A percentile compares a stretch with the other conserved stretches of the same genome.
Evolutionary conservation across 2,888 invertebrate species (phyloP).

Genomic region (Auanema freiburgensis): DNA sequence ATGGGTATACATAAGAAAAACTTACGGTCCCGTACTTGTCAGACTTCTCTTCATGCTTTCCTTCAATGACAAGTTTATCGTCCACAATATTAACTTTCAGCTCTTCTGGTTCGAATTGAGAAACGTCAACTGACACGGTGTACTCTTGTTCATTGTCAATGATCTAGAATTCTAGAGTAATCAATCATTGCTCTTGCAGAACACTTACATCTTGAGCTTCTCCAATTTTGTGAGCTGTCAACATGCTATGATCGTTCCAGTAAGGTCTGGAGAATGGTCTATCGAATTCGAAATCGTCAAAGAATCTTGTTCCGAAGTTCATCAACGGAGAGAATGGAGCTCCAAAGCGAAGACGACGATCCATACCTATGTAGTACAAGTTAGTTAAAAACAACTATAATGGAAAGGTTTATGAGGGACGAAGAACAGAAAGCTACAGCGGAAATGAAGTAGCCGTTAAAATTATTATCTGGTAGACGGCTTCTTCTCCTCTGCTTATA

Average conservation of each 20-base stretch:
- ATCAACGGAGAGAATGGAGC: constrained; percentile 40
- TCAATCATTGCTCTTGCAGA: neutral
- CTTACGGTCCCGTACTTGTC: constrained; percentile 49
- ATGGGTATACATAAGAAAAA: neutral
- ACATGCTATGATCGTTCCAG: constrained; percentile 49
- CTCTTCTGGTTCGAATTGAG: constrained; percentile 54
- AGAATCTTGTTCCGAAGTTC: constrained; percentile 33
- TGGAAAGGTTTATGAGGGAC: no score
- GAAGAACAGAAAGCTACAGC: no score
- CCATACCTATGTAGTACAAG: no score
- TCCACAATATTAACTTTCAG: constrained; percentile 55
- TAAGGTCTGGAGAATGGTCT: constrained; percentile 46
- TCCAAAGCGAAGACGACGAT: constrained; percentile 34
- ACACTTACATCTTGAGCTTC: constrained; percentile 49
- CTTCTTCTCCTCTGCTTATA: no score
- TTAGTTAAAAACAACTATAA: no score
- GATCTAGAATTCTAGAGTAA: constrained; percentile 21
- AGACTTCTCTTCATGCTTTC: constrained; percentile 50
- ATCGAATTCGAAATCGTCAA: constrained; percentile 55
- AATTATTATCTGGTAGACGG: no score
- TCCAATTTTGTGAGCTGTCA: constrained; percentile 47
- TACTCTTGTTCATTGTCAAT: constrained; percentile 44
- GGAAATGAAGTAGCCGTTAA: no score
- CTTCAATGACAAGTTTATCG: constrained; percentile 51
- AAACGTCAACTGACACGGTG: constrained; percentile 49